Conservation (phyloP, 2,888 invertebrate species). For the Fragum fragum region DNA sequence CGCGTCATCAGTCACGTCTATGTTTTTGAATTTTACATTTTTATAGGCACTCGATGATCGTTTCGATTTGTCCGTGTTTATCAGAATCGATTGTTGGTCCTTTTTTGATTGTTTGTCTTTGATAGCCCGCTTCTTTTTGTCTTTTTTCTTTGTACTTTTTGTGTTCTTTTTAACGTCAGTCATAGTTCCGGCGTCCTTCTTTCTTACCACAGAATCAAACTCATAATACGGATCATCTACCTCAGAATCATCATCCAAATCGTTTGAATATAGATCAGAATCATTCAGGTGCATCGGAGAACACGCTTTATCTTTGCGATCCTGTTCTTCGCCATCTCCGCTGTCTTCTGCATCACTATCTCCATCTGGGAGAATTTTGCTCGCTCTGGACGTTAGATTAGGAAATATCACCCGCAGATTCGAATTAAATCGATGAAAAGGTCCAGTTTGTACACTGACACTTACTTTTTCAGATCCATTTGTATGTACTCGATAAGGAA, state of each 20-base stretch:
- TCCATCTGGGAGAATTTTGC: neutral
- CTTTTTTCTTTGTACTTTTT: conserved; percentile 19
- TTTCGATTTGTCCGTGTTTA: conserved; percentile 24
- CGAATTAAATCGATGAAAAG: conserved; percentile 27
- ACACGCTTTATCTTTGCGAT: conserved; percentile 32
- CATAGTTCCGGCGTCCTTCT: conserved; percentile 62
- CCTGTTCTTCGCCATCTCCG: neutral
- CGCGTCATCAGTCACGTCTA: neutral
- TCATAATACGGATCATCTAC: conserved; percentile 52
- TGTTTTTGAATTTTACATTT: conserved; percentile 22
- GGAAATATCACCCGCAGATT: conserved; percentile 57
- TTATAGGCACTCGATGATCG: conserved; percentile 21
- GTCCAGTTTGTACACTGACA: conserved; percentile 50
- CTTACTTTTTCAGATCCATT: conserved; percentile 48
- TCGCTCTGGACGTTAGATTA: conserved; percentile 30
- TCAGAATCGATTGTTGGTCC: conserved; percentile 18
- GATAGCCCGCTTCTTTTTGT: conserved; percentile 36
- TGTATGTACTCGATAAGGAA: conserved; percentile 60
- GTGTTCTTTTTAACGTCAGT: conserved; percentile 35
- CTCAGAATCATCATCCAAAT: conserved; percentile 35
- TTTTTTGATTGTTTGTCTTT: conserved; percentile 30
- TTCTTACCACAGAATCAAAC: conserved; percentile 50
- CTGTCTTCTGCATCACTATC: conserved; percentile 9
- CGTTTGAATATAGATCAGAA: conserved; percentile 21
- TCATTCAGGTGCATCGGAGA: conserved; percentile 42